phyloP scores from a whole-genome alignment of 2,888 invertebrate species.

The Agrochola lychnidis region DNA sequence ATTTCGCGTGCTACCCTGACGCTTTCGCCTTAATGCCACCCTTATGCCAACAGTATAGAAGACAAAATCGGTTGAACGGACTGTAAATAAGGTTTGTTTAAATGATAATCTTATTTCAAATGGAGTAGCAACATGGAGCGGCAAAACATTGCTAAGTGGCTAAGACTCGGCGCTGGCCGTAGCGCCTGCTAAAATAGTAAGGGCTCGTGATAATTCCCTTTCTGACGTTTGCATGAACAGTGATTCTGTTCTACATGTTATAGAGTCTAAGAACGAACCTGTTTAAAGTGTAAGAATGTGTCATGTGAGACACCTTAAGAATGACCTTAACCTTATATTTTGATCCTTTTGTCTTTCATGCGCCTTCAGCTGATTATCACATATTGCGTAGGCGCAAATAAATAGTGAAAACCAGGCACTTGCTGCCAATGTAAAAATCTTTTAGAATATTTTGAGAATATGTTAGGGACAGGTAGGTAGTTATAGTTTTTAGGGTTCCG shows the following conservation, averaged over 20 bases:
- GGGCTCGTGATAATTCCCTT: not conserved
- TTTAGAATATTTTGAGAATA: not conserved
- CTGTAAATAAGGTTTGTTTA: no score
- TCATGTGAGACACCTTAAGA: not conserved
- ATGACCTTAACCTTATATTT: not conserved
- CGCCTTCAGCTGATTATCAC: not conserved
- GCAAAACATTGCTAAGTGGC: conserved; percentile 18
- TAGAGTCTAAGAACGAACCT: not conserved
- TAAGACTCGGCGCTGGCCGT: not conserved
- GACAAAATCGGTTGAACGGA: no score
- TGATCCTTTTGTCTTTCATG: not conserved
- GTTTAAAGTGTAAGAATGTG: not conserved
- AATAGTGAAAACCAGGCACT: not conserved
- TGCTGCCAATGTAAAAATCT: not conserved
- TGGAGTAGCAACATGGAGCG: no score
- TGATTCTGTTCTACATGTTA: not conserved
- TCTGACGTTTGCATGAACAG: not conserved
- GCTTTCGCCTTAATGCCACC: no score
- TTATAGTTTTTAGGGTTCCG: not conserved
- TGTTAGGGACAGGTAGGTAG: not conserved
- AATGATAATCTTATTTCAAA: no score
- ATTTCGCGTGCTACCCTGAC: no score
- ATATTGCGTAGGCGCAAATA: conserved; percentile 2
- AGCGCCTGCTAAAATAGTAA: conserved; percentile 15
- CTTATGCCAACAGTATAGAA: no score